A percentile compares a stretch with the other conserved stretches of the same genome.
Evolutionary conservation across 2,888 invertebrate species (phyloP).

Genomic region (Stratiomys singularior): DNA sequence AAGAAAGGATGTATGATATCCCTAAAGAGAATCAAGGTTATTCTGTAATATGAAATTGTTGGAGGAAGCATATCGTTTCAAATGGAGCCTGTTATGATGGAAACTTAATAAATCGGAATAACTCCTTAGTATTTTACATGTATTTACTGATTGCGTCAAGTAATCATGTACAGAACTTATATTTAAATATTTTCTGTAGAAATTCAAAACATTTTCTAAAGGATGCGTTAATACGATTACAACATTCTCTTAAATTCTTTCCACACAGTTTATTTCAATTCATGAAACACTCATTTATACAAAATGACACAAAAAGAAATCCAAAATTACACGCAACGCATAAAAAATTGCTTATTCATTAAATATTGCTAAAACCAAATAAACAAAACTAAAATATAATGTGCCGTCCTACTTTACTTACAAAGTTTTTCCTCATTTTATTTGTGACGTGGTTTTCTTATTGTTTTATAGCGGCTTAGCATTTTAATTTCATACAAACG

Average conservation of each 20-base stretch:
- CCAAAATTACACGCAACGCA: not conserved
- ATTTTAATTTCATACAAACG: not conserved
- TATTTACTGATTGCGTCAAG: too few relatives aligned
- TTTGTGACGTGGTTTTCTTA: not conserved
- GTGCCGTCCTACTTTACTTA: not conserved
- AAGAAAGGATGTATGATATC: too few relatives aligned
- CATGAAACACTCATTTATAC: not conserved
- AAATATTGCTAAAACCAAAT: not conserved
- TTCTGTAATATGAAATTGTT: too few relatives aligned
- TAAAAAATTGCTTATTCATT: conserved; percentile 33
- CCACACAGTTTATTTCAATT: not conserved
- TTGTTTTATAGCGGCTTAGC: too few relatives aligned
- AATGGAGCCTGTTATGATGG: too few relatives aligned
- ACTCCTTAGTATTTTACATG: too few relatives aligned
- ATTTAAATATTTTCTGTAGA: too few relatives aligned
- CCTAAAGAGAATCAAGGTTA: too few relatives aligned
- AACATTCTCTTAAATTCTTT: not conserved
- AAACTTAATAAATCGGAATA: too few relatives aligned
- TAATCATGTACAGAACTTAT: too few relatives aligned
- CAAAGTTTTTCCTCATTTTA: not conserved
- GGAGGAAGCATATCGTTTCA: too few relatives aligned
- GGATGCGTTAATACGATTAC: not conserved
- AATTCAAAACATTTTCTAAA: too few relatives aligned
- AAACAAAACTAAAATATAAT: conserved; percentile 8
- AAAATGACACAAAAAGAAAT: conserved; percentile 19